phyloP scores from a whole-genome alignment of 2,888 invertebrate genomes.

The Ormyrus labotus region DNA sequence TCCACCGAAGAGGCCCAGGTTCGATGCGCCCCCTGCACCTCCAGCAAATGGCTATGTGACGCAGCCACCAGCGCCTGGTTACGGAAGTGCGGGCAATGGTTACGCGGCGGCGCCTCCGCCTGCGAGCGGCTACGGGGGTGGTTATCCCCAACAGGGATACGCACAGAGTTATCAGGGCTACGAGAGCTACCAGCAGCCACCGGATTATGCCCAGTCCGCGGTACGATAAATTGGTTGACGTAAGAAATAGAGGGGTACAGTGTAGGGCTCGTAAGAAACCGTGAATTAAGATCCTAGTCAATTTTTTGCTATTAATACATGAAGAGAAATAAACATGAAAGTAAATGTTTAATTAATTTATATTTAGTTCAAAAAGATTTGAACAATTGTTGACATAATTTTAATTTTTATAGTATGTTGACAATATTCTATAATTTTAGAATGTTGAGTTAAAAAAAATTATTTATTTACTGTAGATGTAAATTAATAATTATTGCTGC shows the following conservation, averaged over 20 bases:
- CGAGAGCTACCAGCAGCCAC: conserved; percentile 72
- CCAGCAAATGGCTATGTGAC: conserved; percentile 72
- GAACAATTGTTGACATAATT: too few relatives aligned
- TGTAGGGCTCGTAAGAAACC: too few relatives aligned
- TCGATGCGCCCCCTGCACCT: conserved; percentile 70
- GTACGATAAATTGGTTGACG: conserved; percentile 61
- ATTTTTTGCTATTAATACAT: too few relatives aligned
- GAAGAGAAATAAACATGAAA: too few relatives aligned
- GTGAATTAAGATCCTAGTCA: too few relatives aligned
- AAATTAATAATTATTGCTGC: too few relatives aligned
- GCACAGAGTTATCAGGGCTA: conserved; percentile 72
- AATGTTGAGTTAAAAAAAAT: too few relatives aligned
- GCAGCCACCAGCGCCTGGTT: conserved; percentile 64
- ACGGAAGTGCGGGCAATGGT: conserved; percentile 53
- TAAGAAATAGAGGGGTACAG: not conserved
- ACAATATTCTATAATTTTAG: too few relatives aligned
- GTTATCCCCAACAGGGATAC: conserved; percentile 70
- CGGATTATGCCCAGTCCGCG: conserved; percentile 72
- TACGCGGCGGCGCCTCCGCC: conserved; percentile 56
- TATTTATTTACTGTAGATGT: too few relatives aligned
- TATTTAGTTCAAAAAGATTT: too few relatives aligned
- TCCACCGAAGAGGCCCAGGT: conserved; percentile 78
- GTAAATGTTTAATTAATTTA: too few relatives aligned
- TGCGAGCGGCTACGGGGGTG: conserved; percentile 67
- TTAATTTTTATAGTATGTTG: too few relatives aligned